Conservation (phyloP, 1,140 invertebrate species). For the Conopomorpha cramerella region DNA sequence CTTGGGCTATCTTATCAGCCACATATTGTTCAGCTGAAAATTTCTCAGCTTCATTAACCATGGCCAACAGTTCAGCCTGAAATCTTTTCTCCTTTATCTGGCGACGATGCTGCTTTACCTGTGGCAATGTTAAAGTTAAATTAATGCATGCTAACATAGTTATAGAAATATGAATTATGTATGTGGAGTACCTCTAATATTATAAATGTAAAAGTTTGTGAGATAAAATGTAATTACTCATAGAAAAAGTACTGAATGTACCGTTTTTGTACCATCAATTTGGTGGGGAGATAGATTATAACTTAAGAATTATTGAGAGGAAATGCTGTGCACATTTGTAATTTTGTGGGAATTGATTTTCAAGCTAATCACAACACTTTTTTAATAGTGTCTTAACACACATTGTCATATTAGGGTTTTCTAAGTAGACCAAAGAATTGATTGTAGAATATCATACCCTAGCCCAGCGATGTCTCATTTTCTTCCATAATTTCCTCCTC, state of each 20-base stretch:
- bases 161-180: too few species aligned
- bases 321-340: constrained; percentile 4
- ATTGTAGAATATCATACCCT: constrained; percentile 55
- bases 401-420: not conserved
- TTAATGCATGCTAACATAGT: too few species aligned
- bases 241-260: too few species aligned
- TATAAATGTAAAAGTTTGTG: too few species aligned
- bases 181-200: too few species aligned
- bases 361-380: constrained; percentile 8
- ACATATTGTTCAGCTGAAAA: constrained; percentile 80
- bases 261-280: too few species aligned
- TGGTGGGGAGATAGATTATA: too few species aligned
- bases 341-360: constrained; percentile 7
- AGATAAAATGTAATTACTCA: too few species aligned
- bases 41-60: constrained; percentile 72
- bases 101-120: constrained; percentile 68
- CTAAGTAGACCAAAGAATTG: not conserved
- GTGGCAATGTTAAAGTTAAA: too few species aligned
- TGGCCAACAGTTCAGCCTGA: constrained; percentile 68
- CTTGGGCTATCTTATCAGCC: constrained; percentile 62
- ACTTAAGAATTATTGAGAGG: constrained; percentile 12
- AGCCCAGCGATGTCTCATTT: constrained; percentile 75
- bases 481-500: constrained; percentile 76
- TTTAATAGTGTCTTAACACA: too few species aligned
- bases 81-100: constrained; percentile 77